Percentiles rank a stretch among this genome's conserved stretches.
These are phyloP conservation scores for Cariama cristata DNA, from an alignment of 2,113 vertebrate genomes.

Conservation along the genomic window DNA sequence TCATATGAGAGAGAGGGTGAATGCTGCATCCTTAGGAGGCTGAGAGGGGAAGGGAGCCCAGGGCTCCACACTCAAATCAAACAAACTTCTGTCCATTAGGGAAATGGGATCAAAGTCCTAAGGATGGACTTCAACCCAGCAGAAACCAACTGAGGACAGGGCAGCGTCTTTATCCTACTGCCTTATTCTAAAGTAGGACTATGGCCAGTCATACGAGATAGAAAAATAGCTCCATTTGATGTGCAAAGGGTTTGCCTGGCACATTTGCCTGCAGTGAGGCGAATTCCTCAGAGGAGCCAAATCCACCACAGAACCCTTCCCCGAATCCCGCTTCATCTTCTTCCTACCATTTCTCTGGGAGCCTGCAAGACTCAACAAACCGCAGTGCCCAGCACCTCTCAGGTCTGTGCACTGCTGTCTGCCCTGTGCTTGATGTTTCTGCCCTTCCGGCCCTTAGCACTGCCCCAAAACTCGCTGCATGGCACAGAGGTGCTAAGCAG, in stretches of 20 bases:
- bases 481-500: neutral
- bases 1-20: conserved; percentile 73
- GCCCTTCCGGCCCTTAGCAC: neutral
- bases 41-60: conserved; percentile 39
- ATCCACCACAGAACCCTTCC: neutral
- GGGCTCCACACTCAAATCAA: neutral
- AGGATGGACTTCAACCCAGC: neutral
- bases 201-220: neutral
- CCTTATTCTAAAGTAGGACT: neutral
- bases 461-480: neutral
- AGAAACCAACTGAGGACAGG: neutral
- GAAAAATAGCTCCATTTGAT: neutral
- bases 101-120: neutral
- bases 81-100: conserved; percentile 32
- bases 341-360: neutral
- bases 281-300: neutral
- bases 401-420: neutral
- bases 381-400: neutral
- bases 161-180: neutral
- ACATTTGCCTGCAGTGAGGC: neutral
- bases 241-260: neutral
- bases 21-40: conserved; percentile 69
- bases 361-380: rapidly evolving
- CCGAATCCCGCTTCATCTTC: neutral
- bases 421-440: neutral